phyloP scores from a whole-genome alignment of 2,888 invertebrate genomes.

The Flabesymbios commensalis region DNA sequence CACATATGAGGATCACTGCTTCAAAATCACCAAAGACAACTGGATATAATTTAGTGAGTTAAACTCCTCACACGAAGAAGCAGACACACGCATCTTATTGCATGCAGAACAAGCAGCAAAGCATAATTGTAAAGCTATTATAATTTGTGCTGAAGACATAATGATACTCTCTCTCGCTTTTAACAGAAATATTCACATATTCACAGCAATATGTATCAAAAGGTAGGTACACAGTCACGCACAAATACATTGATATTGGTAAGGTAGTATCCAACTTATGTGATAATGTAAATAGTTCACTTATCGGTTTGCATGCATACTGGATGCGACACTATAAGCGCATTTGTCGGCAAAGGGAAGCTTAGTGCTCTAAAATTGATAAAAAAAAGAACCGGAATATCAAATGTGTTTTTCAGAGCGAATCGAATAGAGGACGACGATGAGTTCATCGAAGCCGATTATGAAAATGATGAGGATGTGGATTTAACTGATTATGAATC shows the following conservation, averaged over 20 bases:
- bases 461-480: no score
- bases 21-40: neutral
- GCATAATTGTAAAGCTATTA: no score
- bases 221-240: neutral
- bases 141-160: no score
- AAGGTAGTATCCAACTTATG: neutral
- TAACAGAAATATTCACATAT: no score
- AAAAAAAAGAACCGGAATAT: no score
- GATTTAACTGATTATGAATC: no score
- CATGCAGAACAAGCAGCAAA: no score
- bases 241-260: neutral
- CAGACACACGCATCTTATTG: no score
- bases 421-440: no score
- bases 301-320: neutral
- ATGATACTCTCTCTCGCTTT: no score
- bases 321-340: neutral
- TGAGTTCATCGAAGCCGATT: no score
- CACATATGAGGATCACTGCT: neutral
- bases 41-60: neutral
- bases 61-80: neutral
- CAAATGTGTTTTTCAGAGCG: no score
- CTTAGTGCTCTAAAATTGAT: neutral
- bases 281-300: neutral
- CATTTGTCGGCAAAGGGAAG: neutral
- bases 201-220: neutral